phyloP scores from a whole-genome alignment of 2,113 vertebrate species.

The Malaclemys terrapin region DNA sequence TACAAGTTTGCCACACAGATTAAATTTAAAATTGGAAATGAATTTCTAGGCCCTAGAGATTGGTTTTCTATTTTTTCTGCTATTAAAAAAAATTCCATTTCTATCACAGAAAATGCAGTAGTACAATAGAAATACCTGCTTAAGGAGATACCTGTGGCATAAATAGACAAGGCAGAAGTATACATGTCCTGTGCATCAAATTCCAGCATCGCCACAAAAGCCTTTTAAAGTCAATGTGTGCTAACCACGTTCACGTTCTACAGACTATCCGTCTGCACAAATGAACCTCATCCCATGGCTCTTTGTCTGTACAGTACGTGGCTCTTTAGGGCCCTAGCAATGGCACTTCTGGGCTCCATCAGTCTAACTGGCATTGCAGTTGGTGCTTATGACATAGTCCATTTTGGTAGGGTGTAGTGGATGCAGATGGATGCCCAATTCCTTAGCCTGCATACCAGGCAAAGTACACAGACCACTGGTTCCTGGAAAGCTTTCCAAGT shows the following conservation, averaged over 20 bases:
- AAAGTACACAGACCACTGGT: not conserved
- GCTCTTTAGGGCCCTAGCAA: not conserved
- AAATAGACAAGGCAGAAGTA: slow-evolving; percentile 5
- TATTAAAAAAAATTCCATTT: not conserved
- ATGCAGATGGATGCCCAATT: not conserved
- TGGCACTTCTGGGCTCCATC: not conserved
- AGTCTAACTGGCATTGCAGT: not conserved
- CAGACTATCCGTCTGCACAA: not conserved
- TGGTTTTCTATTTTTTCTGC: not conserved
- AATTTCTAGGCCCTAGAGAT: not conserved
- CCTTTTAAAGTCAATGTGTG: not conserved
- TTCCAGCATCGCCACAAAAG: not conserved
- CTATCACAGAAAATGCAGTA: not conserved
- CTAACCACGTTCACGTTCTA: not conserved
- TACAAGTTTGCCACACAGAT: not conserved
- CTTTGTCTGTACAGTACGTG: not conserved
- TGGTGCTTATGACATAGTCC: not conserved
- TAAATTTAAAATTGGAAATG: slow-evolving; percentile 25
- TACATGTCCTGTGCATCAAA: not conserved
- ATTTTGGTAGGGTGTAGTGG: not conserved
- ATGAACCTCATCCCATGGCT: not conserved
- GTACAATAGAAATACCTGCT: not conserved
- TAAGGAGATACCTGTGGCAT: not conserved
- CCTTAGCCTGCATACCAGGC: not conserved
- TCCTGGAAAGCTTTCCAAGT: not conserved